A percentile compares a stretch with the other conserved stretches of the same genome.
phyloP scores from a whole-genome alignment of 2,113 vertebrate species.

The Cyanocitta stelleri region DNA sequence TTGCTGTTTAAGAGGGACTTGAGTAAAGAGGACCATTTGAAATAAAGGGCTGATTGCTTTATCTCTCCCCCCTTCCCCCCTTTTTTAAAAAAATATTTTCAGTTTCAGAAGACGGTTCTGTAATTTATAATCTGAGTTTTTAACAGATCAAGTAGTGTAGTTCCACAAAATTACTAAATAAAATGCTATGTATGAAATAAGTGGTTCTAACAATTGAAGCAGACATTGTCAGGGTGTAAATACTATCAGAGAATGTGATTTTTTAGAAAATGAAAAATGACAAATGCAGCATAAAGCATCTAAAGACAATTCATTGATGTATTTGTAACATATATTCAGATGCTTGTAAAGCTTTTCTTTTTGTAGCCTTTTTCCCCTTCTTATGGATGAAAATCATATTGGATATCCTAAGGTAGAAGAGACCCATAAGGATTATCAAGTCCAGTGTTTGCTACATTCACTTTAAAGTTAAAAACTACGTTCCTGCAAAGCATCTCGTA shows the following conservation, averaged over 20 bases:
- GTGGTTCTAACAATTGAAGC: neutral
- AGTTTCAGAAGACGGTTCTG: neutral
- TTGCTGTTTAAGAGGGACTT: neutral
- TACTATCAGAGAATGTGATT: neutral
- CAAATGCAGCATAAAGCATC: neutral
- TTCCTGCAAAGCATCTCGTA: neutral
- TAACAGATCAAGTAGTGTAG: neutral
- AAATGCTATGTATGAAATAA: neutral
- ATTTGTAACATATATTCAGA: neutral
- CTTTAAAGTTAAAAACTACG: neutral
- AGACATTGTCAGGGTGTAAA: neutral
- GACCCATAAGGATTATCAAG: neutral
- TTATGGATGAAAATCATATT: neutral
- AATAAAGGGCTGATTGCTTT: neutral
- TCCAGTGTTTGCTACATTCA: accelerated
- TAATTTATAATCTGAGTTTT: neutral
- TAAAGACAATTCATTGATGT: neutral
- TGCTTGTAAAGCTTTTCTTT: neutral
- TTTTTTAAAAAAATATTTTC: neutral
- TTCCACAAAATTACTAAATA: neutral
- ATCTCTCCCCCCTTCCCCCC: accelerated
- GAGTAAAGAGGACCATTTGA: neutral
- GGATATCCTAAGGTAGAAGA: neutral
- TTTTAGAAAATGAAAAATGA: neutral
- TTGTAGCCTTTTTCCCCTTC: neutral